Evolutionary conservation across 2,797 vertebrate genomes (phyloP).

Genomic region (Epinephelus malabaricus): DNA sequence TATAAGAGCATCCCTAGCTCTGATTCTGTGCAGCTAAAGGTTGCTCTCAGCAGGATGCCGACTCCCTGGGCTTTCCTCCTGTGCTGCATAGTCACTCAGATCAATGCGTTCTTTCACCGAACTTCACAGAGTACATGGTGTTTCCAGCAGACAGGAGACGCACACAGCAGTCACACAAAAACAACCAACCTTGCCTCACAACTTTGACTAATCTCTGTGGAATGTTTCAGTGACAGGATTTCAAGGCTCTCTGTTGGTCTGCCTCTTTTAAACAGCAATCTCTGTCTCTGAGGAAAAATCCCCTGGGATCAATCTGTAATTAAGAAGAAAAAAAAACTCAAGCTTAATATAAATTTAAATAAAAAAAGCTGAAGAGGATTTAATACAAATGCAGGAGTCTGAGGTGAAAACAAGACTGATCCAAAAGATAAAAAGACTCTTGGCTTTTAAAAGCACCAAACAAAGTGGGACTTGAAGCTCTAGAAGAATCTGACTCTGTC

Average conservation of each 20-base stretch:
- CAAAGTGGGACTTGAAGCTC: conserved; percentile 36
- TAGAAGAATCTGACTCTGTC: conserved; percentile 35
- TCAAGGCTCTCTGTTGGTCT: conserved; percentile 57
- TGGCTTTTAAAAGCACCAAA: conserved; percentile 28
- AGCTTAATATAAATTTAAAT: conserved; percentile 42
- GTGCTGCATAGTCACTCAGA: conserved; percentile 68
- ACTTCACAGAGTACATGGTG: conserved; percentile 77
- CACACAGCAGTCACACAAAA: conserved; percentile 70
- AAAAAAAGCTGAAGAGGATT: conserved; percentile 35
- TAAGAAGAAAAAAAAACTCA: conserved; percentile 39
- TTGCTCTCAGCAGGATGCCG: conserved; percentile 66
- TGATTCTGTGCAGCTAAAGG: conserved; percentile 65
- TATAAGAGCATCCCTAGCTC: conserved; percentile 45
- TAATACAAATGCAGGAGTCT: conserved; percentile 24
- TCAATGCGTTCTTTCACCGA: conserved; percentile 80
- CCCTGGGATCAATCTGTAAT: conserved; percentile 68
- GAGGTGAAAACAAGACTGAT: conserved; percentile 40
- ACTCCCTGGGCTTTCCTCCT: conserved; percentile 64
- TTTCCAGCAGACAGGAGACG: conserved; percentile 72
- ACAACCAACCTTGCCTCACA: conserved; percentile 67
- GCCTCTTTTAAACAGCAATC: conserved; percentile 55
- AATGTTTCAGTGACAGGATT: conserved; percentile 77
- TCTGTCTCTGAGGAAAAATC: conserved; percentile 53
- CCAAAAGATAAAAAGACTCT: conserved; percentile 8
- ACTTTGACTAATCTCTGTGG: conserved; percentile 72